Evolutionary conservation across 2,113 vertebrate species (phyloP), one percentile per base, ranked within the genome.

Genomic region (Mustela lutreola): DNA sequence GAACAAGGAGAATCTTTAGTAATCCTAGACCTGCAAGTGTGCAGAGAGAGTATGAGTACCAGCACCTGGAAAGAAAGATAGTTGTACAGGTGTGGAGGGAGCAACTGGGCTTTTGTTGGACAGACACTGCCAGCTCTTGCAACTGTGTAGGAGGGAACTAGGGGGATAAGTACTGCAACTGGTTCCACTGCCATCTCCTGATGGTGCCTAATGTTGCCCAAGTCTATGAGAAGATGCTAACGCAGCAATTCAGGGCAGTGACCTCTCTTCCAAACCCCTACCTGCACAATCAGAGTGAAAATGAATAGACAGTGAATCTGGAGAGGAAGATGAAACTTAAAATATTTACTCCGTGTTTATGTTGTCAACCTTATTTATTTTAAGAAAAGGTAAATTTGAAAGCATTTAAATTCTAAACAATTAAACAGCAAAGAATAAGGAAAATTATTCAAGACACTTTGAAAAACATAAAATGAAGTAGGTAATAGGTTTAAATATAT

Each of bases 391-490:
- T 92, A 67, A 63, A 89, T 2, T 79, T 67, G 62, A 94, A 86
- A 31, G 7, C 6, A 79, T 82, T 82, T 65, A 89, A 96, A 95
- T 83, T 90, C 2, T 36, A 36, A 21, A 75, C 11, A 70, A 21
- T 42, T 39, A 31, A 82, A 22, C 62, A 45, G 9, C n/a, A 86
- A 94, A 31, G 36, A 97, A 91, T 56, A 94, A 88, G 58, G 21
- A 88, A 96, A 96, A 96, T 33, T 33, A 73, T 42, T 88, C 26
- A 91, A 88, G 62, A 65, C 8, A 56, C 21, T 71, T 94, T 75
- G 33, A 50, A 82, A 81, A 65, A 22, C 16, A 67, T 84, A 78
- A 70, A 94, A 62, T 58, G 12, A 97, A 89, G 5, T 78, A n/a
- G 8, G 28, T 36, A 53, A 92, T 82, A 67, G 75, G 11, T 48